Evolutionary conservation across 2,888 invertebrate species (phyloP).

Genomic region (Drosophila yooni): DNA sequence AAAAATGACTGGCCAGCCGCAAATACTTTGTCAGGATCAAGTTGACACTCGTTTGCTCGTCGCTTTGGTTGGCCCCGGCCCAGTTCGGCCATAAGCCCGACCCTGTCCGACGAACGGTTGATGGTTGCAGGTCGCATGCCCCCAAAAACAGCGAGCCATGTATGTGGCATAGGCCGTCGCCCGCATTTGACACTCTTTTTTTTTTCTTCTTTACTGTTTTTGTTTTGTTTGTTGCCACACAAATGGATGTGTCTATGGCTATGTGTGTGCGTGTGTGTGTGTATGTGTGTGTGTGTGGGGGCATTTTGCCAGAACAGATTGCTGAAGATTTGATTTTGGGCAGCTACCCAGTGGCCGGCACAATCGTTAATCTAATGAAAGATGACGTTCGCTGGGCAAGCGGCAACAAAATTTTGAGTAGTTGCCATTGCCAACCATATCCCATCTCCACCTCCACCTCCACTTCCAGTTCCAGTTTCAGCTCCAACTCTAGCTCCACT

Average conservation of each 20-base stretch:
- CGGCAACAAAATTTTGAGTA: conserved; percentile 39
- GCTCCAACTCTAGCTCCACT: background rate
- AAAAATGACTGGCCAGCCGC: conserved; percentile 79
- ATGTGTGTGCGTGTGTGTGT: background rate
- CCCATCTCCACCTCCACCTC: background rate
- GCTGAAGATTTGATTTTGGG: conserved; percentile 77
- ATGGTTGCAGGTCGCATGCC: conserved; percentile 25
- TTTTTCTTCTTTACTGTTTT: background rate
- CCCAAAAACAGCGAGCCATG: conserved; percentile 15
- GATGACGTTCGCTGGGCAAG: conserved; percentile 64
- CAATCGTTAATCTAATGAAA: conserved; percentile 80
- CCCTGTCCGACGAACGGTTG: conserved; percentile 7
- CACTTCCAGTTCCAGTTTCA: background rate
- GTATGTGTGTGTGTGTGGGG: conserved; percentile 24
- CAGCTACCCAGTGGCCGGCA: conserved; percentile 46
- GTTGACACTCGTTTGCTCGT: conserved; percentile 73
- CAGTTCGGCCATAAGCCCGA: conserved; percentile 33
- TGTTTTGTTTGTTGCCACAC: conserved; percentile 23
- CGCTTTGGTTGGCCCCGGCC: conserved; percentile 7
- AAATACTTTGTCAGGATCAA: conserved; percentile 81
- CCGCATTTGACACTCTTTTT: conserved; percentile 72
- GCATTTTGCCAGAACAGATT: conserved; percentile 73
- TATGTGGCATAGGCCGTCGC: conserved; percentile 30
- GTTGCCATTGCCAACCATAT: conserved; percentile 7
- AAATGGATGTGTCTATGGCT: conserved; percentile 17